Conservation (phyloP, 2,113 vertebrate genomes). For the Cygnus atratus region DNA sequence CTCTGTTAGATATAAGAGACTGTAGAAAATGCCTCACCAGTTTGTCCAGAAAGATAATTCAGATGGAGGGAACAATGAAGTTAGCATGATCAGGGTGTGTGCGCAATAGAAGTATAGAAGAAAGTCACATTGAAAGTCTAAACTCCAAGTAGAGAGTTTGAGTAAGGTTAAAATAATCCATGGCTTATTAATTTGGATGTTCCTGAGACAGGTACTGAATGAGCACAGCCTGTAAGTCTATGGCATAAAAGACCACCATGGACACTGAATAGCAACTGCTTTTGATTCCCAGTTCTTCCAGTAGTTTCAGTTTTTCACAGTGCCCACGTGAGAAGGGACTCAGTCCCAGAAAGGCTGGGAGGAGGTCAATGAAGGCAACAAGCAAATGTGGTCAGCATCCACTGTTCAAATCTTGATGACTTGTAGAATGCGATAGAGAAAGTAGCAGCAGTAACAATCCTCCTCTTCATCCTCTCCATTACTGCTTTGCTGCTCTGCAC, state of each 20-base stretch:
- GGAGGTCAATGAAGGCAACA: neutral
- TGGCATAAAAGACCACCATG: neutral
- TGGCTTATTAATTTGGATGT: neutral
- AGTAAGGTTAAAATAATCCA: neutral
- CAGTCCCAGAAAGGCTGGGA: neutral
- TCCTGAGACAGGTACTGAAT: neutral
- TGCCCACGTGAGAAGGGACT: accelerated
- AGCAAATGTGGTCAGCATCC: neutral
- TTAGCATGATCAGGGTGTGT: neutral
- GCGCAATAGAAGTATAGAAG: neutral
- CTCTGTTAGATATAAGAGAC: neutral
- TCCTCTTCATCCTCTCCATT: neutral
- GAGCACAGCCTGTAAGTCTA: neutral
- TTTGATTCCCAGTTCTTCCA: neutral
- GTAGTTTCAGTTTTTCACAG: neutral
- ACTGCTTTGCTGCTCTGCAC: neutral
- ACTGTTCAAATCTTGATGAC: neutral
- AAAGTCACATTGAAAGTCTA: neutral
- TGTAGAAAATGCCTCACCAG: neutral
- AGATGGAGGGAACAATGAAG: neutral
- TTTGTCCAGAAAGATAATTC: neutral
- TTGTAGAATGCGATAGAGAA: neutral
- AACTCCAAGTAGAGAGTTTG: neutral
- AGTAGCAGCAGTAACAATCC: neutral
- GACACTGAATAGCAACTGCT: neutral